Evolutionary conservation across 2,113 vertebrate species (phyloP), one percentile per base, ranked within the genome.

Genomic region (Phylloscopus trochiloides): DNA sequence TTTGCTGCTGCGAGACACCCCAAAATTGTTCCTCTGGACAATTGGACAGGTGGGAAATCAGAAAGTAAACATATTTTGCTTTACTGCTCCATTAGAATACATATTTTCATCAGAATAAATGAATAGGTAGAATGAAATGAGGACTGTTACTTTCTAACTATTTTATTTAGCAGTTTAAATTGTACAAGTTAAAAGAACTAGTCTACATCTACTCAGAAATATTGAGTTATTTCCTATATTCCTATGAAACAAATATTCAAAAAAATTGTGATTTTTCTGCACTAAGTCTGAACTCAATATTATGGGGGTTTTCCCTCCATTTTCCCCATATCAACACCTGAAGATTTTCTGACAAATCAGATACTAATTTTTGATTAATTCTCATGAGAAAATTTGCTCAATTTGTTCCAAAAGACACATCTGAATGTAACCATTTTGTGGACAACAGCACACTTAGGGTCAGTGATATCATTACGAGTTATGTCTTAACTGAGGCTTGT

Each of bases 361-460:
- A 75, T n/a, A 76, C 4, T 5, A 1, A 9, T 21, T 73, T 72
- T 68, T 80, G 6, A 36, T 36, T 52, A n/a, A 42, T 52, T 48
- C 13, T 79, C 3, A 29, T 29, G 8, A 70, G 13, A 31, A 59
- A 67, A 63, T 72, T 75, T 65, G 9, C 16, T 57, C 20, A 65
- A 21, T 24, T 22, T 88, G 3, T 47, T 62, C 24, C 24, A 42
- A 34, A 5, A 63, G 13, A 24, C 4, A 43, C 2, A 42, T 13
- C 14, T 14, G 12, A 51, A 77, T 58, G 6, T 29, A 63, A 21
- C 0, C 0, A 2, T 71, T 85, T 63, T 75, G 12, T 16, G 4
- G 24, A 51, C 24, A 68, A 19, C 9, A 54, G 4, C 19, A 8
- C 10, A 5, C 47, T 52, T n/a, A 79, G 8, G 7, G 12, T 75